These are phyloP conservation scores for Percina caprodes DNA, from an alignment of 2,113 vertebrate genomes.

Conservation along the genomic window DNA sequence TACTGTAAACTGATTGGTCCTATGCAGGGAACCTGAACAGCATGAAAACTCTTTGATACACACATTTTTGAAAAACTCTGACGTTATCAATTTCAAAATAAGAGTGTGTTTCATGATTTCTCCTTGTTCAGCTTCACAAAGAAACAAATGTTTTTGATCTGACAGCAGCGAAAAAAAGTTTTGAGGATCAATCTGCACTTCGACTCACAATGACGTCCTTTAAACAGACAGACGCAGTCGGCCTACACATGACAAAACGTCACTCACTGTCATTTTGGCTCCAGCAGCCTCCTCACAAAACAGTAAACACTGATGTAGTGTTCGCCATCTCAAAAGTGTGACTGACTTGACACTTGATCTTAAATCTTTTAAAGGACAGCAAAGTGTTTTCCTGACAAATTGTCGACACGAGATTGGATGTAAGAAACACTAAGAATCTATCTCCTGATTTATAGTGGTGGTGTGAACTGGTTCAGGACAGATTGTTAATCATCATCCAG, in stretches of 20 bases:
- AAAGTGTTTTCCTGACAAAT: background rate
- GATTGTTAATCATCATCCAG: constrained; percentile 51
- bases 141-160: constrained; percentile 32
- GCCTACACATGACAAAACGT: constrained; percentile 16
- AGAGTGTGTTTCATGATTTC: background rate
- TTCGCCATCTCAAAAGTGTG: background rate
- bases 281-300: background rate
- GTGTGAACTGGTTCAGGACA: background rate
- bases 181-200: constrained; percentile 37
- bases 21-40: background rate
- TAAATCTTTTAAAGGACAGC: background rate
- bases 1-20: background rate
- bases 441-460: background rate
- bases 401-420: background rate
- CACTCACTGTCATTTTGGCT: constrained; percentile 18
- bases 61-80: background rate
- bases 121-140: constrained; percentile 1
- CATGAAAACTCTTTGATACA: constrained; percentile 7
- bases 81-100: background rate
- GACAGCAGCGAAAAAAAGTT: constrained; percentile 21
- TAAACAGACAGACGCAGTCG: constrained; percentile 7
- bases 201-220: constrained; percentile 44
- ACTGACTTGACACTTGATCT: background rate
- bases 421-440: background rate
- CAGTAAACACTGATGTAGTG: background rate